phyloP scores from a whole-genome alignment of 2,797 vertebrate genomes.

The Coranthus polyacanthus region DNA sequence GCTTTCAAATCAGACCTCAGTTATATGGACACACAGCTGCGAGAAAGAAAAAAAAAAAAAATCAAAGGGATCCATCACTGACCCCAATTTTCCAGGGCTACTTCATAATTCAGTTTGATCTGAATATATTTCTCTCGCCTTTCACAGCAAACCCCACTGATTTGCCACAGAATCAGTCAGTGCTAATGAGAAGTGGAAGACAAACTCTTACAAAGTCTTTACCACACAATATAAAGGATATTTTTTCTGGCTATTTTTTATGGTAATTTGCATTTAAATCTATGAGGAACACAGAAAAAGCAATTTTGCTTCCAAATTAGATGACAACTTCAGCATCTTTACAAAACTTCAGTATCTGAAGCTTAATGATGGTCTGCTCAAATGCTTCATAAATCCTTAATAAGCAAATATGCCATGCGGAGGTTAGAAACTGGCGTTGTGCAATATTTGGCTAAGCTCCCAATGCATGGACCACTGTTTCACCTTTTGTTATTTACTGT shows the following conservation, averaged over 20 bases:
- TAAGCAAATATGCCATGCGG: constrained; percentile 39
- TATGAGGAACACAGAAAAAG: constrained; percentile 4
- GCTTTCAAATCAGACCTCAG: constrained; percentile 60
- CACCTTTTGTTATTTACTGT: constrained; percentile 72
- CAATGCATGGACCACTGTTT: constrained; percentile 36
- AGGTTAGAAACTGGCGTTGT: constrained; percentile 37
- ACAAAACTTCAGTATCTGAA: constrained; percentile 19
- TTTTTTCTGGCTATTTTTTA: constrained; percentile 14
- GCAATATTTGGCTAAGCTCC: constrained; percentile 53
- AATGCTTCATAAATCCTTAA: constrained; percentile 60
- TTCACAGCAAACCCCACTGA: constrained; percentile 52
- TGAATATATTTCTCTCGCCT: constrained; percentile 65
- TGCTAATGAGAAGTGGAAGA: constrained; percentile 62
- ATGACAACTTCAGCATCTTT: constrained; percentile 10
- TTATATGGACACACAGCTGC: constrained; percentile 62
- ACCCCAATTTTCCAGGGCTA: constrained; percentile 75
- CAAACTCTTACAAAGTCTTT: constrained; percentile 46
- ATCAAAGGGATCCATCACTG: constrained; percentile 72
- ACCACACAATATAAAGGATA: constrained; percentile 25
- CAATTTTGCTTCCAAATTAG: constrained; percentile 21
- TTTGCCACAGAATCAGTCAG: constrained; percentile 54
- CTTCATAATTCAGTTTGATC: constrained; percentile 82
- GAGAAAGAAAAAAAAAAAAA: constrained; percentile 38
- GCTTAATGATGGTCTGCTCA: constrained; percentile 27
- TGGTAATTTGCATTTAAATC: constrained; percentile 32